Base-by-base conservation (phyloP, 2,888 invertebrate genomes). In the Prostheceraeus crozeri region DNA sequence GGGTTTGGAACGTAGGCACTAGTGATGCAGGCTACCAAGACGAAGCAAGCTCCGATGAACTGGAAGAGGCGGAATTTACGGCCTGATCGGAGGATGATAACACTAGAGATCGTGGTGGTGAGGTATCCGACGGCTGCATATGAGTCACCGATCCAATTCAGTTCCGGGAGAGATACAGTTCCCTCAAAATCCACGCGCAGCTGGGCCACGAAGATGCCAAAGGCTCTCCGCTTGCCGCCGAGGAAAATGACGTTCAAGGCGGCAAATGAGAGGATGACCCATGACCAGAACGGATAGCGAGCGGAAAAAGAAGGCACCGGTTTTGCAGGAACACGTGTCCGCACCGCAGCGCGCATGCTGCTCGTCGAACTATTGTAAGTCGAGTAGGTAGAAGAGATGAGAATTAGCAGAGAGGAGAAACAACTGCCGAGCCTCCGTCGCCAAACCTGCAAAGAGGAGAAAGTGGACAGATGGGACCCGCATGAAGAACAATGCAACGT, bases 131-230 rank as follows among this genome's bases (percentile, higher is more conserved):
- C 28, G 3, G 61, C 61, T 11, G 61, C 61, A 36, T 61, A 61
- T 3, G 61, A 61, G 28, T 61, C 61, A 10, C 61, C 61, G 23
- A 61, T 61, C 61, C 61, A 61, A 35, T 61, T 61, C 11, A 61
- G 51, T 30, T 61, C 61, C 2, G 61, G 30, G 10, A 61, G 27
- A 8, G 61, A 62, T n/a, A n/a, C n/a, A 3, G 61, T 61, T 16
- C 31, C 21, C 25, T 63, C 55, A 28, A 60, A 59, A 14, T 59
- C 59, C 8, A 16, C 59, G 30, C 48, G 61, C 16, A 61, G 62
- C 40, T 61, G 62, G 11, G 61, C 60, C 2, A 61, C 61, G 36
- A 61, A 61, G 3, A 62, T 54, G 51, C 61, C 61, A 61, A 61
- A 61, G 2, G 61, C 61, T 4, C 61, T 51, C 27, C 61, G 16